Evolutionary conservation across 2,888 invertebrate species (phyloP), one percentile per base, ranked within the genome.

Genomic region (Mycalesis mineus): DNA sequence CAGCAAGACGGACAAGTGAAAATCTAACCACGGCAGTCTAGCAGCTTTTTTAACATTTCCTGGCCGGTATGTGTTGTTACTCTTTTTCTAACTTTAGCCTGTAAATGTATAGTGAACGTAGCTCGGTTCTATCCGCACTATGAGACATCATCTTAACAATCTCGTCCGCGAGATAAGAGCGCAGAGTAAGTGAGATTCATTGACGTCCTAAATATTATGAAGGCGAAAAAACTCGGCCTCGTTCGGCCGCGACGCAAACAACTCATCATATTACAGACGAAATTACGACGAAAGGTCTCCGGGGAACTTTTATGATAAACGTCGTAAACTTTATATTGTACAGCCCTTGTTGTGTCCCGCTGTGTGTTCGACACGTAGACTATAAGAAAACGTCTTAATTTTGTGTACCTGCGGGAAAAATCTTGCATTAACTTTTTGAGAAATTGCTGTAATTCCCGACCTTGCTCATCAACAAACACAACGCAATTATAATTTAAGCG

Each of bases 281-380:
- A 51, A 51, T 51, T 51, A 40, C 51, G 51, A 2, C 51, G 37
- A 51, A 51, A 40, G 9, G 40, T 39, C 51, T 29, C 51, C 51
- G 15, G 41, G 51, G 15, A 41, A 40, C 14, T 51, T 51, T 50
- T 40, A 41, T 51, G 51, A 51, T 51, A 29, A 51, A 51, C 40
- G 40, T 41, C 51, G 40, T 51, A 41, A 51, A 51, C 29, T 51
- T 51, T 40, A 41, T 51, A 39, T 40, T 51, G 28, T 40, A 41
- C 28, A 40, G 39, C 7, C 50, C 40, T 51, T 40, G 40, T 51
- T 51, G 40, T 31, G 40, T 41, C 11, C 28, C 28, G 29, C 51
- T 15, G 7, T 33, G 6, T 11, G 15, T 45, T 22, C 22, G 5
- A 22, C 22, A 22, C 2, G 22, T 5, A 22, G 22, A 22, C 22